Evolutionary conservation across 1,140 invertebrate genomes (phyloP).

Genomic region (Zelostemma sp.): DNA sequence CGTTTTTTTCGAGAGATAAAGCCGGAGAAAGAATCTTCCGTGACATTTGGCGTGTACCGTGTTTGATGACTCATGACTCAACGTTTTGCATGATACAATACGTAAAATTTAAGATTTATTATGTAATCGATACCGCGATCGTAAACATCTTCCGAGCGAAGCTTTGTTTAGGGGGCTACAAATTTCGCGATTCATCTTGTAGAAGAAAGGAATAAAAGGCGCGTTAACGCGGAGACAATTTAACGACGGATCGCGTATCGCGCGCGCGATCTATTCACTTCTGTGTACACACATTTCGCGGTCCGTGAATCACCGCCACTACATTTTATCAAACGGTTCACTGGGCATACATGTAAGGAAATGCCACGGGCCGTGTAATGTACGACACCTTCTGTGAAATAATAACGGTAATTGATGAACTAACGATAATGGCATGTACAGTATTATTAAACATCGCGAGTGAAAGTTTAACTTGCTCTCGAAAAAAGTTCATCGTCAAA

Average conservation of each 20-base stretch:
- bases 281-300: neutral
- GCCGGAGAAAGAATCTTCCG: neutral
- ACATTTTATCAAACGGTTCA: neutral
- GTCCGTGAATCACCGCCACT: neutral
- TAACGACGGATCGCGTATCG: neutral
- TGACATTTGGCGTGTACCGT: neutral
- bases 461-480: neutral
- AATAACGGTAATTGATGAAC: neutral
- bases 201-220: no score
- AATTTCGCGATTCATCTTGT: no score
- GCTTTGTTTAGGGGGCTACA: neutral
- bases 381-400: neutral
- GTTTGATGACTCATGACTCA: no score
- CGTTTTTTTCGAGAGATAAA: conserved; percentile 6
- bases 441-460: neutral
- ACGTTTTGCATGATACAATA: no score
- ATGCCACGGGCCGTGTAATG: neutral
- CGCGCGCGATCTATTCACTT: neutral
- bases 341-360: neutral
- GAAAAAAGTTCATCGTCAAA: neutral
- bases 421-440: neutral
- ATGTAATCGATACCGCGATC: no score
- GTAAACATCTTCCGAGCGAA: no score
- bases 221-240: no score
- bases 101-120: no score